Base-by-base conservation (phyloP, 2,888 invertebrate species). In the Crioceris asparagi region DNA sequence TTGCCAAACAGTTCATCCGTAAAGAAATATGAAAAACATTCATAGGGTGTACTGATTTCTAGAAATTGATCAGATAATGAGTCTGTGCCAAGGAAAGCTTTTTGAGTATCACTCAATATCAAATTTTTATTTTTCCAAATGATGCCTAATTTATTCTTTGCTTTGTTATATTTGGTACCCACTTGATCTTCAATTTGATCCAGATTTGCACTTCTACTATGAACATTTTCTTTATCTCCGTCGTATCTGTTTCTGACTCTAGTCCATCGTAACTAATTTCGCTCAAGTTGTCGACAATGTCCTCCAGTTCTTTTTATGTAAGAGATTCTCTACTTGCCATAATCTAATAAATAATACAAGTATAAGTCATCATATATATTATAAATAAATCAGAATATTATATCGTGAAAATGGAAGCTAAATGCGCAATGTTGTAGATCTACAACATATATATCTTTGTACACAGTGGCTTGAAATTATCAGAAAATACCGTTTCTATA, bases 21-120 rank as follows among this genome's bases (percentile, higher is more conserved):
- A 31, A 31, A 31, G 16, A 31, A 31, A 17, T 31, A 31, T 17
- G 31, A 31, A 17, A 31, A 31, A 31, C 18, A 31, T n/a, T 31
- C 31, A 31, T 31, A 31, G 6, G 8, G 31, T 17, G 31, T 31
- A 17, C 17, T n/a, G 2, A 31, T 10, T 18, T 31, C 31, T 17
- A 31, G 18, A 16, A 31, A 4, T 17, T 7, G 12, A 17, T 4
- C 6, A 31, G 17, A 17, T 31, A 31, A 17, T 31, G 31, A 31
- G 5, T 31, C 11, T 7, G 8, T 31, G 17, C 31, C 31, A 31
- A 5, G 31, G 17, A 31, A 30, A 15, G 7, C 15, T 30, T 30
- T 30, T 16, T 30, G 16, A 30, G 15, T 10, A 30, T n/a, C n/a
- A n/a, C n/a, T n/a, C n/a, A n/a, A n/a, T n/a, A n/a, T n/a, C n/a